Conservation (phyloP, 2,113 vertebrate genomes). For the Cygnus atratus region DNA sequence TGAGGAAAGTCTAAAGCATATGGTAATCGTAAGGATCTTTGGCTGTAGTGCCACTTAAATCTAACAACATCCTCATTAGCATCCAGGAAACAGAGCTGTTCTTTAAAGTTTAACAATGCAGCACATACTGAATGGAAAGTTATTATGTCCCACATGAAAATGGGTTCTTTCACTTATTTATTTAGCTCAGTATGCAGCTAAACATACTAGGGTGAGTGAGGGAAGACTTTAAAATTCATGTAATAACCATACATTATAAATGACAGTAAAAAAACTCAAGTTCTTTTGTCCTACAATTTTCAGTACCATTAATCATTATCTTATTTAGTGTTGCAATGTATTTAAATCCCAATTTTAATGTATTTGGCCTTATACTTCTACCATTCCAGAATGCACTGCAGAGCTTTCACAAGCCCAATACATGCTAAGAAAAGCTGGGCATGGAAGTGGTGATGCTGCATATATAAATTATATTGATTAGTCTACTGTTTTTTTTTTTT, state of each 20-base stretch:
- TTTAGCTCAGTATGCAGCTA: not conserved
- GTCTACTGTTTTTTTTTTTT: not conserved
- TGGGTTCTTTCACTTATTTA: not conserved
- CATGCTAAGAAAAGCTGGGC: not conserved
- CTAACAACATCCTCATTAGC: slow-evolving; percentile 37
- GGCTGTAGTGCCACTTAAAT: slow-evolving; percentile 31
- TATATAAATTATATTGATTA: not conserved
- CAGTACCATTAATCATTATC: not conserved
- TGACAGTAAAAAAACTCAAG: not conserved
- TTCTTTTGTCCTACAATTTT: not conserved
- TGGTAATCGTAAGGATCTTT: slow-evolving; percentile 17
- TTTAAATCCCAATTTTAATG: not conserved
- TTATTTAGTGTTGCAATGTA: not conserved
- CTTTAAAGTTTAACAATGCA: not conserved
- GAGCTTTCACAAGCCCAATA: not conserved
- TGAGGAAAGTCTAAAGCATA: slow-evolving; percentile 3
- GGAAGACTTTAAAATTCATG: not conserved
- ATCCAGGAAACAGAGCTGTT: slow-evolving; percentile 23
- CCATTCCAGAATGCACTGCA: not conserved
- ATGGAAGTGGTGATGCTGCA: not conserved
- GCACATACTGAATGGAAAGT: not conserved
- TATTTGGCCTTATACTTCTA: not conserved
- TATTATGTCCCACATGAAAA: slow-evolving; percentile 4
- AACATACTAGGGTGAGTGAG: not conserved
- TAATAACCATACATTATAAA: not conserved